These are phyloP conservation scores for Tursiops truncatus DNA, from an alignment of 2,113 vertebrate species.

Conservation along the genomic window DNA sequence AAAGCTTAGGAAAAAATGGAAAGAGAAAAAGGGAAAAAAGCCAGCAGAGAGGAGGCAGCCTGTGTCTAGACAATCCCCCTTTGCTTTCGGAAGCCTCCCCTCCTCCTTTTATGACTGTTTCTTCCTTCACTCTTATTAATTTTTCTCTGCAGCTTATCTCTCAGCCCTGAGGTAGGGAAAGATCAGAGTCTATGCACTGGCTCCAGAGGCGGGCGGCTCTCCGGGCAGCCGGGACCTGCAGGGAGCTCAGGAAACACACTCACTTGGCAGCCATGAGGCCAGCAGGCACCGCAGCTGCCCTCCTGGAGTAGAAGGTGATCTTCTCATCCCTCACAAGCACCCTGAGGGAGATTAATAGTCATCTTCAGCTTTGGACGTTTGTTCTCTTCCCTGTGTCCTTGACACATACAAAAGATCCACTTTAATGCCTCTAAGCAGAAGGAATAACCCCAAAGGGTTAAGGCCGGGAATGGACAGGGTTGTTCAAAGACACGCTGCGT, in stretches of 20 bases:
- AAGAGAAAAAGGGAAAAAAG: neutral
- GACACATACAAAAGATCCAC: conserved; percentile 17
- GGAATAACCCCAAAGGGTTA: neutral
- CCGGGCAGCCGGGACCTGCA: neutral
- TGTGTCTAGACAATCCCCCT: conserved; percentile 56
- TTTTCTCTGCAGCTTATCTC: conserved; percentile 46
- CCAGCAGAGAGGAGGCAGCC: neutral
- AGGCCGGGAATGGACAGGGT: neutral
- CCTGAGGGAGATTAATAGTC: neutral
- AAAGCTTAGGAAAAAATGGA: neutral
- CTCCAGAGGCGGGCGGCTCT: neutral
- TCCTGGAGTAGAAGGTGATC: neutral
- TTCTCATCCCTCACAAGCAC: neutral
- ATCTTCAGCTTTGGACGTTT: neutral
- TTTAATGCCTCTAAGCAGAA: neutral
- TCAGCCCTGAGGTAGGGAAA: conserved; percentile 44
- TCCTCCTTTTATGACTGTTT: conserved; percentile 2
- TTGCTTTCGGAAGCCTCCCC: conserved; percentile 43
- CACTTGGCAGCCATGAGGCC: neutral
- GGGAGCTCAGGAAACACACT: neutral
- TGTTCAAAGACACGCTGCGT: neutral
- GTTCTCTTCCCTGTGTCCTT: neutral
- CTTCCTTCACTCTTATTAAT: conserved; percentile 64
- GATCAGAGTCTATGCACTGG: conserved; percentile 2
- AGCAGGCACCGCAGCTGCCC: neutral